Evolutionary conservation across 2,113 vertebrate species (phyloP), one percentile per base, ranked within the genome.

Genomic region (Corythornis vintsioides): DNA sequence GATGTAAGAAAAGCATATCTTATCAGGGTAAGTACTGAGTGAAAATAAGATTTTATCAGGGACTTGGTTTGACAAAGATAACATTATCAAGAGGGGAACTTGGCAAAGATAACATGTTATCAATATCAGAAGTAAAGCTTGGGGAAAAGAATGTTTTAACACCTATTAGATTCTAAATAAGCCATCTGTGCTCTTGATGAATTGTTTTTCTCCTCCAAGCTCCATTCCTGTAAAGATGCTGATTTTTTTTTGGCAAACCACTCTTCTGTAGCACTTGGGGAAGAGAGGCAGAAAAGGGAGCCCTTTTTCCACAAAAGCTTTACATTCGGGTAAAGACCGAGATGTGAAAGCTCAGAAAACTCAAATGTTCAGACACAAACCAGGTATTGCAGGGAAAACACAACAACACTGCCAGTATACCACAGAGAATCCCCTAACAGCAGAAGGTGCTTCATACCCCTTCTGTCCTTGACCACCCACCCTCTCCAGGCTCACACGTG

Each of bases 51-150:
- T 96, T 95, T 95, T 93, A 97, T 97, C 94, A 75, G 82, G 33
- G 94, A 91, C 76, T 96, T 88, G 53, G 93, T 86, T 92, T 94
- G 90, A 96, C 67, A 8, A 96, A 97, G 95, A 95, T 89, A 96
- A 93, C 50, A 42, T 92, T 96, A 96, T 96, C 96, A 94, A 89
- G 95, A 96, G 56, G 56, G 80, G 63, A 96, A 83, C 71, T 93
- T 96, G 95, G 93, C 94, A 96, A 96, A 96, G 96, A 97, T 94
- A 97, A 96, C 43, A 86, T 15, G 7, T 96, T 96, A 95, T 94
- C 92, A 71, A 93, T 93, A 97, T 90, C 95, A 95, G 93, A 77
- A 96, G 78, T 57, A 93, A 97, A 83, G 89, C 90, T 92, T 94
- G 84, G 91, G 86, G 92, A 92, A 97, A 97, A 97, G 85, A 96